Conservation (phyloP, 2,113 vertebrate genomes). For the Oryzias woworae region DNA sequence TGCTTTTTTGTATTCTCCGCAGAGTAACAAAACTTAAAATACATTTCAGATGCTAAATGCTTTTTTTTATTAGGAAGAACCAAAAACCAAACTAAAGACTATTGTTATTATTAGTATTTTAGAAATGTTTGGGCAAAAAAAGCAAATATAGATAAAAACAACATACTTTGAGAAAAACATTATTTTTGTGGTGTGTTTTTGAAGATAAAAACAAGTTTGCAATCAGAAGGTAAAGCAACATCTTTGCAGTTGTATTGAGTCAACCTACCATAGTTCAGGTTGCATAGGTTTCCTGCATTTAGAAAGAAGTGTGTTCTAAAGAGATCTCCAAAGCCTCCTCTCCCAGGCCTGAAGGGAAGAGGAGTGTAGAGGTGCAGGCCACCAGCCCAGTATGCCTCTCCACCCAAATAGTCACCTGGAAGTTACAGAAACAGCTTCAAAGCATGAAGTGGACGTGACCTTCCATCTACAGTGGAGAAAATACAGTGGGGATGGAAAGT, state of each 20-base stretch:
- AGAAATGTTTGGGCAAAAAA: no score
- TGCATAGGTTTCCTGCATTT: constrained; percentile 97
- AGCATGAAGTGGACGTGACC: no score
- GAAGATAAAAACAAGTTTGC: not conserved
- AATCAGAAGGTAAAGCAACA: not conserved
- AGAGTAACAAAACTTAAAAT: no score
- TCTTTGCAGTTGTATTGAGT: not conserved
- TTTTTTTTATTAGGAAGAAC: no score
- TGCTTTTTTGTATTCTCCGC: no score
- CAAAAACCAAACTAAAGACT: no score
- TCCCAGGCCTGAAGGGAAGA: constrained; percentile 89
- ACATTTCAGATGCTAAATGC: no score
- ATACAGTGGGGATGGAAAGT: no score
- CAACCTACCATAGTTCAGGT: constrained; percentile 90
- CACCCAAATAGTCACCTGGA: constrained; percentile 92
- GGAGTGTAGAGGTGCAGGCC: constrained; percentile 94
- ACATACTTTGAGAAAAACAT: no score
- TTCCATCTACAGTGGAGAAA: no score
- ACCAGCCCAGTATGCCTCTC: constrained; percentile 93
- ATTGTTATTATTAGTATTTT: no score
- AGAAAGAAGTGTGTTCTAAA: constrained; percentile 97
- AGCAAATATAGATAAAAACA: no score
- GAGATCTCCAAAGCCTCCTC: constrained; percentile 90
- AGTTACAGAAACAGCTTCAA: constrained; percentile 1
- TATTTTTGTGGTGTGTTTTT: not conserved